These are phyloP conservation scores for Lineus longissimus DNA, from an alignment of 1,140 invertebrate species.

Conservation along the genomic window DNA sequence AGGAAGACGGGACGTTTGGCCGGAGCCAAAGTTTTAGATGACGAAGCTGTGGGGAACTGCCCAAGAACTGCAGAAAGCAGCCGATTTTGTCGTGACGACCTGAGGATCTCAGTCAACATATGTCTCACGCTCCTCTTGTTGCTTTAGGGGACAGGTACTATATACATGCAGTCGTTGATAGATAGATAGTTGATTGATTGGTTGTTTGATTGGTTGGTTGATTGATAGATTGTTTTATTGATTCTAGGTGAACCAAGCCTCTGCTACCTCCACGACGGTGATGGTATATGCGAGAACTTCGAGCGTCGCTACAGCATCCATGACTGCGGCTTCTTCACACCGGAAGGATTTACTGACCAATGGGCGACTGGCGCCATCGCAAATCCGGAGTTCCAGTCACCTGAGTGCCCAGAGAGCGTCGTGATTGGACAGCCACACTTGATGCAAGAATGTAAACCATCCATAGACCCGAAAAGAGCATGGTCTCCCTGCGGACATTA, in stretches of 20 bases:
- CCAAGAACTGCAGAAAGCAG: too few relatives aligned
- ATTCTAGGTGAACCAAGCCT: conserved; percentile 28
- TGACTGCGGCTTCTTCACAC: conserved; percentile 38
- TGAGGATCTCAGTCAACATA: too few relatives aligned
- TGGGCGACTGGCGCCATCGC: conserved; percentile 26
- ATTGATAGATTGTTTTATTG: too few relatives aligned
- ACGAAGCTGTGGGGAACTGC: too few relatives aligned
- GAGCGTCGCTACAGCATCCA: conserved; percentile 21
- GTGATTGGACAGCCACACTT: conserved; percentile 26
- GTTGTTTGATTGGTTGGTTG: too few relatives aligned
- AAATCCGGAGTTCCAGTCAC: conserved; percentile 23
- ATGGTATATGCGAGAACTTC: conserved; percentile 33
- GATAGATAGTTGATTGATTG: too few relatives aligned
- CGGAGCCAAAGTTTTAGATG: too few relatives aligned
- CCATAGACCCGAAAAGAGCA: conserved; percentile 10
- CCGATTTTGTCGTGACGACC: too few relatives aligned
- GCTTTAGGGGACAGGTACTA: too few relatives aligned
- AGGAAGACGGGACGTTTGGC: too few relatives aligned
- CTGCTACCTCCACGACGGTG: conserved; percentile 34
- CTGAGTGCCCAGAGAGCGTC: conserved; percentile 23
- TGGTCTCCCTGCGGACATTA: conserved; percentile 13
- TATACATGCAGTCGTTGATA: too few relatives aligned
- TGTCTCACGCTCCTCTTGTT: too few relatives aligned
- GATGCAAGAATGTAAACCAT: conserved; percentile 16
- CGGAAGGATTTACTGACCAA: conserved; percentile 31